Evolutionary conservation across 2,797 vertebrate species (phyloP).

Genomic region (Hafferia zeledoni): DNA sequence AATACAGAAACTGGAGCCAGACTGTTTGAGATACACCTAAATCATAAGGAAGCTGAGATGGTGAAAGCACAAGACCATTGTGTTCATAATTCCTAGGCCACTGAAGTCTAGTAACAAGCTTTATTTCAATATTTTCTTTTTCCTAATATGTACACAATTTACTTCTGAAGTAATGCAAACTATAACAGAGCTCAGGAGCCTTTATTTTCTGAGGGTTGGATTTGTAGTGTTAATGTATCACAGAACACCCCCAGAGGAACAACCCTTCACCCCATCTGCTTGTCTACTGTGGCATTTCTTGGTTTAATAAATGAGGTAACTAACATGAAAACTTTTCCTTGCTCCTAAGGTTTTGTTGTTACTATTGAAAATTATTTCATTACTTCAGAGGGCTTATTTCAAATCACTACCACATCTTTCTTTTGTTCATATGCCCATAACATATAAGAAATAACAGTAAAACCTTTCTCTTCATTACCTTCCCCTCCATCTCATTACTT

Average conservation of each 20-base stretch:
- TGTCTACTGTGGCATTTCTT: background rate
- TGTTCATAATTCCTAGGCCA: background rate
- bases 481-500: background rate
- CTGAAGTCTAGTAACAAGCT: background rate
- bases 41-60: background rate
- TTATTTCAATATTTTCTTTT: background rate
- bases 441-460: background rate
- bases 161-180: background rate
- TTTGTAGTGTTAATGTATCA: background rate
- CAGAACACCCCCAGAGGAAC: background rate
- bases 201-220: background rate
- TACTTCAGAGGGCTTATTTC: conserved; percentile 14
- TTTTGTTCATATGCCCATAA: background rate
- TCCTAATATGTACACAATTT: background rate
- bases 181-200: background rate
- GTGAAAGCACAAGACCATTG: background rate
- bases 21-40: background rate
- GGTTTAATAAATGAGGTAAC: background rate
- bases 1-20: background rate
- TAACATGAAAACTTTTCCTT: background rate
- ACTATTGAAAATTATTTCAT: conserved; percentile 6
- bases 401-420: background rate
- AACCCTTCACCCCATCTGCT: background rate
- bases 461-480: background rate
- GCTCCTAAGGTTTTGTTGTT: background rate